Evolutionary conservation across 2,797 vertebrate genomes (phyloP).

Genomic region (Philypnodon macrostomus): DNA sequence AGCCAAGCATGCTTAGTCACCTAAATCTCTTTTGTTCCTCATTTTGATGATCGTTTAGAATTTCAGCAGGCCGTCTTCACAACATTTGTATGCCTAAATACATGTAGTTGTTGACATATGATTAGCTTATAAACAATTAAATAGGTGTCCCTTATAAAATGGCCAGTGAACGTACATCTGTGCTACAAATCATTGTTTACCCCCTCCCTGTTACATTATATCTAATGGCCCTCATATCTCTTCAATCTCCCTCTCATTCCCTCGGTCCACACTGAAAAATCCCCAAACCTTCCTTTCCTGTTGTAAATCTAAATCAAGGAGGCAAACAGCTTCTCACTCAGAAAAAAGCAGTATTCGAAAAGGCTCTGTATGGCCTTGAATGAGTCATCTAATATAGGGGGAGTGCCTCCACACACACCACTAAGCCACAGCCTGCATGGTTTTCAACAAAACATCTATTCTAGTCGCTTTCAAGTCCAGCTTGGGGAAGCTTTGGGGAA

Average conservation of each 20-base stretch:
- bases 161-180: no score
- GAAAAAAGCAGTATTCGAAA: conserved; percentile 48
- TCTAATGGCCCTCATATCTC: conserved; percentile 34
- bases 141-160: no score
- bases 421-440: conserved; percentile 48
- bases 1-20: no score
- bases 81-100: no score
- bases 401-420: conserved; percentile 31
- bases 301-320: conserved; percentile 68
- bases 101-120: no score
- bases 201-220: background rate
- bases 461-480: conserved; percentile 49
- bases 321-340: conserved; percentile 33
- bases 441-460: conserved; percentile 64
- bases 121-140: no score
- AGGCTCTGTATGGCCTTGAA: conserved; percentile 53
- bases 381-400: conserved; percentile 65
- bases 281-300: conserved; percentile 58
- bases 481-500: conserved; percentile 45
- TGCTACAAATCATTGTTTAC: background rate
- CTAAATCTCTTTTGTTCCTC: no score
- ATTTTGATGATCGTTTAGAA: no score
- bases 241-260: conserved; percentile 36
- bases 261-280: conserved; percentile 38
- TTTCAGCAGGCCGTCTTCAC: no score